A percentile compares a stretch with the other conserved stretches of the same genome.
phyloP scores from a whole-genome alignment of 2,888 invertebrate genomes.

The Elysia crispata region DNA sequence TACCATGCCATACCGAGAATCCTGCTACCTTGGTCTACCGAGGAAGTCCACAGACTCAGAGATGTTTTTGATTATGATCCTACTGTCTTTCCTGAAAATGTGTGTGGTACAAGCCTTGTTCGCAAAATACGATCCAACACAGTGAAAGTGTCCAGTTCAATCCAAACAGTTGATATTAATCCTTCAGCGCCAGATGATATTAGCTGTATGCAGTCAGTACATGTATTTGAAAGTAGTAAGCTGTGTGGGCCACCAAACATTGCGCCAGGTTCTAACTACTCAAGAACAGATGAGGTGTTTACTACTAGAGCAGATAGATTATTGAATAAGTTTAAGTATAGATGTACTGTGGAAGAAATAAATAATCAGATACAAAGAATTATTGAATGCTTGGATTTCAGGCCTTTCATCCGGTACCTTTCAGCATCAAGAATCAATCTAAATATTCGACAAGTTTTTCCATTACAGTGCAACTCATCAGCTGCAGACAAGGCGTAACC shows the following conservation, averaged over 20 bases:
- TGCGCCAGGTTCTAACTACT: too few relatives aligned
- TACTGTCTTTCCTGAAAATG: not conserved
- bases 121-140: not conserved
- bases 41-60: not conserved
- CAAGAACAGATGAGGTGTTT: too few relatives aligned
- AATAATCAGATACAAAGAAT: conserved; percentile 51
- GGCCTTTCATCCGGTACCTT: conserved; percentile 80
- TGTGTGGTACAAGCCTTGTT: not conserved
- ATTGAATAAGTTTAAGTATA: too few relatives aligned
- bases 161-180: not conserved
- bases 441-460: conserved; percentile 93
- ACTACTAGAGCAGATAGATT: too few relatives aligned
- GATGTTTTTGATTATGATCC: not conserved
- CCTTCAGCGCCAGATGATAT: too few relatives aligned
- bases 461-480: conserved; percentile 61
- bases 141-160: not conserved
- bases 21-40: conserved; percentile 51
- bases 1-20: conserved; percentile 97
- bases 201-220: too few relatives aligned
- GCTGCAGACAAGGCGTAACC: too few relatives aligned
- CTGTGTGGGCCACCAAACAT: too few relatives aligned
- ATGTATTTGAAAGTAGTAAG: too few relatives aligned
- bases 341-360: conserved; percentile 45
- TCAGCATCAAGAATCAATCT: conserved; percentile 90
- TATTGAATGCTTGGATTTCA: conserved; percentile 55